These are phyloP conservation scores for Danaus melanippus DNA, from an alignment of 1,140 invertebrate species.

Conservation along the genomic window DNA sequence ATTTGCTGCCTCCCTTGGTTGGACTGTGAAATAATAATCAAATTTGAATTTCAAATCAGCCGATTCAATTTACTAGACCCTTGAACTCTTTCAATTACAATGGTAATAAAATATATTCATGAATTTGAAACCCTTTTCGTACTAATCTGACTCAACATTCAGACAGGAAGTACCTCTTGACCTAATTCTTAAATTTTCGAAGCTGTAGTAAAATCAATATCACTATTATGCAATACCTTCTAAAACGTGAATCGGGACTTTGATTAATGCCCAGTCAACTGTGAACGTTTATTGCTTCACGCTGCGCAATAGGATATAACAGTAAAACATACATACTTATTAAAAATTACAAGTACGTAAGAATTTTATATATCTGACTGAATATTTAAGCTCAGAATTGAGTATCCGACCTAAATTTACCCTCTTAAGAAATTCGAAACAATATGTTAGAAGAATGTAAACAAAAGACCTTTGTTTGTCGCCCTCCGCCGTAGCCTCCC, in stretches of 20 bases:
- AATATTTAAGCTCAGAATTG: too few relatives aligned
- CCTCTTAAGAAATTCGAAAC: conserved; percentile 1
- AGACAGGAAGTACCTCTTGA: conserved; percentile 12
- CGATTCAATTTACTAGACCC: too few relatives aligned
- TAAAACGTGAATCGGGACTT: neutral
- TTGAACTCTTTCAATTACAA: too few relatives aligned
- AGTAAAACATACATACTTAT: too few relatives aligned
- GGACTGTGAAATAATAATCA: conserved; percentile 67
- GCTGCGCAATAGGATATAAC: conserved; percentile 2
- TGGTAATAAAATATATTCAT: too few relatives aligned
- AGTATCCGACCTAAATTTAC: too few relatives aligned
- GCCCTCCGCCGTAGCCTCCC: conserved; percentile 53
- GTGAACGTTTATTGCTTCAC: conserved; percentile 4
- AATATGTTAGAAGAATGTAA: conserved; percentile 29
- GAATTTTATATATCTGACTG: too few relatives aligned
- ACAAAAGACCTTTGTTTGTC: conserved; percentile 65
- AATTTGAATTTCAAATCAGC: too few relatives aligned
- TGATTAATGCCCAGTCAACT: conserved; percentile 1
- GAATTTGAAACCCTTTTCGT: too few relatives aligned
- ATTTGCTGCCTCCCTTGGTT: conserved; percentile 78
- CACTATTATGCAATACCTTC: conserved; percentile 29
- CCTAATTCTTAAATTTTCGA: conserved; percentile 17
- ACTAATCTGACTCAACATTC: conserved; percentile 8
- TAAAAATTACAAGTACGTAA: too few relatives aligned
- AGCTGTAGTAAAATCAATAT: conserved; percentile 26